phyloP scores from a whole-genome alignment of 2,888 invertebrate genomes.

The Watsonalla binaria region DNA sequence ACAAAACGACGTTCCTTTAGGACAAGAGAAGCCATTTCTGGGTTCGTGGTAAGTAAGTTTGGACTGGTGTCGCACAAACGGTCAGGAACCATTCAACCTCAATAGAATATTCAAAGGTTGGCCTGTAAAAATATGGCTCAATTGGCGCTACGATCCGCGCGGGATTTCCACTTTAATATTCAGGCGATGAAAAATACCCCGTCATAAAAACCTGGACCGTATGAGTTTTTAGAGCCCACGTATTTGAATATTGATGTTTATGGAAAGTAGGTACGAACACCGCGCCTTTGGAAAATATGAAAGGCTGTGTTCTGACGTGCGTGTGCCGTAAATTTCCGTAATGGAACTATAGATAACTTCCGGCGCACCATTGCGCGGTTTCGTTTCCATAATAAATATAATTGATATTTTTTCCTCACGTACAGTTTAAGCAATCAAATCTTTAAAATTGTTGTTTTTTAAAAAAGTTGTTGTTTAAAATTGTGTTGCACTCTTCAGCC shows the following conservation, averaged over 20 bases:
- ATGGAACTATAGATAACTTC: slow-evolving; percentile 32
- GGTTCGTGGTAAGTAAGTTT: slow-evolving; percentile 33
- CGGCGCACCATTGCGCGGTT: slow-evolving; percentile 4
- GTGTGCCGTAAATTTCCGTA: slow-evolving; percentile 29
- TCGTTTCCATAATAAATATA: neutral
- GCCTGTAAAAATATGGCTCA: slow-evolving; percentile 66
- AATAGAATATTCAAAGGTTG: slow-evolving; percentile 70
- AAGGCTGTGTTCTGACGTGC: slow-evolving; percentile 27
- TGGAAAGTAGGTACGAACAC: slow-evolving; percentile 40
- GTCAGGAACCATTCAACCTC: slow-evolving; percentile 53
- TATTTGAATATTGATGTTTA: slow-evolving; percentile 73
- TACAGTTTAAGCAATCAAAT: neutral
- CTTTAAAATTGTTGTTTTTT: neutral
- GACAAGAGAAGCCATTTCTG: neutral
- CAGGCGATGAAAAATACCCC: slow-evolving; percentile 69
- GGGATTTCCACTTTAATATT: slow-evolving; percentile 69
- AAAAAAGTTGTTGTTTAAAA: too few species aligned
- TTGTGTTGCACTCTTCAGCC: neutral
- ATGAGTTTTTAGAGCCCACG: slow-evolving; percentile 62
- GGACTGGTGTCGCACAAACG: slow-evolving; percentile 40
- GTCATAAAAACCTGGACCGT: slow-evolving; percentile 67
- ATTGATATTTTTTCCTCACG: neutral
- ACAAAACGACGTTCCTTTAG: too few species aligned
- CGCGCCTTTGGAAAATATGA: slow-evolving; percentile 27
- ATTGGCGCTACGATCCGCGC: slow-evolving; percentile 55